These are phyloP conservation scores for Lissocephala sabroskyi DNA, from an alignment of 2,888 invertebrate species.

Conservation along the genomic window DNA sequence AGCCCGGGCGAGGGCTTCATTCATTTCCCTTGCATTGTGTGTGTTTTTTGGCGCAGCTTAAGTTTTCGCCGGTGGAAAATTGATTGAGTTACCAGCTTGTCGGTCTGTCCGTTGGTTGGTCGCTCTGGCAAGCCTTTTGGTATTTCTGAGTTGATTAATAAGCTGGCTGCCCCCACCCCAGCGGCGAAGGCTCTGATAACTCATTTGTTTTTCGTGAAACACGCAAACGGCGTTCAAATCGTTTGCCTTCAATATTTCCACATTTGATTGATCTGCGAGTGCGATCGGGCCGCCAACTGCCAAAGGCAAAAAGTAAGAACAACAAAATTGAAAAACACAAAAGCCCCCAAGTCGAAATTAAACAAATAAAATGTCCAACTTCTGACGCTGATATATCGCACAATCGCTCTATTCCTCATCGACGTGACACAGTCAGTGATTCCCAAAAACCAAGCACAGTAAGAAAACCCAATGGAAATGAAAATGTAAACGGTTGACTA, in stretches of 20 bases:
- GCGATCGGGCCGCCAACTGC: slow-evolving; percentile 12
- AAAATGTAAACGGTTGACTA: background rate
- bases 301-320: slow-evolving; percentile 18
- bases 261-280: slow-evolving; percentile 45
- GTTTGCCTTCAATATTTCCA: slow-evolving; percentile 18
- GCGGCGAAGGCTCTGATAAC: background rate
- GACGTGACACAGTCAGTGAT: too few species aligned
- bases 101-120: background rate
- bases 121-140: slow-evolving; percentile 3
- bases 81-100: slow-evolving; percentile 64
- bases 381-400: slow-evolving; percentile 49
- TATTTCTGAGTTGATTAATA: too few species aligned
- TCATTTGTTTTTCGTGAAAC: background rate
- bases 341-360: slow-evolving; percentile 33
- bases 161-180: too few species aligned
- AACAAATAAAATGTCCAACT: slow-evolving; percentile 52
- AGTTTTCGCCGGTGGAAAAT: slow-evolving; percentile 54
- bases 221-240: slow-evolving; percentile 3
- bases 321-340: slow-evolving; percentile 7
- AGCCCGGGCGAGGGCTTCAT: slow-evolving; percentile 8
- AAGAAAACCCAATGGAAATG: too few species aligned
- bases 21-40: slow-evolving; percentile 12
- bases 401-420: too few species aligned
- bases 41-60: slow-evolving; percentile 32
- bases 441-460: too few species aligned